phyloP scores from a whole-genome alignment of 2,113 vertebrate genomes.

The Panthera tigris region DNA sequence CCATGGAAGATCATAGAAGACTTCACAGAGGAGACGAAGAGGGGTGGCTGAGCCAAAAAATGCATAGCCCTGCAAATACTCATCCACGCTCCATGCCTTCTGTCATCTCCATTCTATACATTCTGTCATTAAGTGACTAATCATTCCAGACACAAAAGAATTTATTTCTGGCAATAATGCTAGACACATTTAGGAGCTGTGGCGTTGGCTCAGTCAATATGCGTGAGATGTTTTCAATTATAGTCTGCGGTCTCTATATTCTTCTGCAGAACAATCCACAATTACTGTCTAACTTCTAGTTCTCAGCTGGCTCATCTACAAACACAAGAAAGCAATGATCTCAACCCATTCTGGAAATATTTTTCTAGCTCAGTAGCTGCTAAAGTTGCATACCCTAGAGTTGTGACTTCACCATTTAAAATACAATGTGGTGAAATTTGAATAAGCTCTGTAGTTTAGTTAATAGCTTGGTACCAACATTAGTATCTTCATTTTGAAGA shows the following conservation, averaged over 20 bases:
- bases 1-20: neutral
- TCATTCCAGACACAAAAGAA: conserved; percentile 11
- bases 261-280: conserved; percentile 8
- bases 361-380: neutral
- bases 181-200: neutral
- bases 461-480: neutral
- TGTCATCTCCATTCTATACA: neutral
- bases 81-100: neutral
- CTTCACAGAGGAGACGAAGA: neutral
- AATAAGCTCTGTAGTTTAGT: neutral
- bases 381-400: neutral
- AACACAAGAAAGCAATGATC: conserved; percentile 35
- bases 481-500: conserved; percentile 45
- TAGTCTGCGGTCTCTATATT: conserved; percentile 27
- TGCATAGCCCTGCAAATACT: neutral
- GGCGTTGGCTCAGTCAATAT: neutral
- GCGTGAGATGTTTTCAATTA: conserved; percentile 27
- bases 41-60: neutral
- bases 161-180: conserved; percentile 38
- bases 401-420: neutral
- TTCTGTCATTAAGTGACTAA: conserved; percentile 16
- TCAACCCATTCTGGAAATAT: conserved; percentile 5
- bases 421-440: neutral
- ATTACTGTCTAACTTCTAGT: neutral
- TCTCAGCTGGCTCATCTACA: conserved; percentile 1